Base-by-base conservation (phyloP, 2,113 vertebrate species). In the Perca flavescens region DNA sequence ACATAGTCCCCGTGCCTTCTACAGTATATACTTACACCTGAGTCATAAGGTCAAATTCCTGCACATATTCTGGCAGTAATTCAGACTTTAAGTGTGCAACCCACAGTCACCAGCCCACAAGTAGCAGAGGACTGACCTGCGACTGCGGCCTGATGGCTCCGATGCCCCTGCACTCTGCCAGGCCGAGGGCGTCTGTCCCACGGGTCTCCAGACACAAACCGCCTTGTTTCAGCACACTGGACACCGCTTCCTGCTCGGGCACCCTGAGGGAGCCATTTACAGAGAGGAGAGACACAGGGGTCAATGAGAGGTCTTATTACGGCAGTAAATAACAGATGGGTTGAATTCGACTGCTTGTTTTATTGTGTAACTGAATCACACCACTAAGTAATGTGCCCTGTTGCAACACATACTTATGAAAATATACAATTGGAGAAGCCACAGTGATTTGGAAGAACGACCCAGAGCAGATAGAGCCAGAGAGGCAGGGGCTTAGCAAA, bases 191-290 rank as follows among this genome's bases (percentile, higher is more conserved):
- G 74, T 98, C 97, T 17, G 95, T 94, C 77, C 95, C 95, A 46
- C 92, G 92, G 79, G 96, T 96, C 89, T 99, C 97, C 92, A 99
- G 91, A 90, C 98, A 99, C 70, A 95, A 92, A 17, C 92, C 82
- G 3, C 96, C 95, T 88, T 99, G 98, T 90, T 94, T 97, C 87
- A 99, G 94, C 88, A 98, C 91, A 84, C 96, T 97, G 62, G 96
- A 96, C 80, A 96, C 94, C 0, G 93, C 93, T 69, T 98, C 97
- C 92, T 98, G 97, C 95, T 97, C 96, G 0, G 98, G 98, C 90
- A 99, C 93, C 88, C 98, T 99, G 93, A 52, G 62, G 74, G 76
- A 76, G 36, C 52, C 84, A 56, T 57, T 49, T 56, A 85, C 65
- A 83, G 52, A 77, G 36, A 78, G 62, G 69, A 74, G 46, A 5